Conservation (phyloP, 2,888 invertebrate genomes). For the Pyrgus malvae region DNA sequence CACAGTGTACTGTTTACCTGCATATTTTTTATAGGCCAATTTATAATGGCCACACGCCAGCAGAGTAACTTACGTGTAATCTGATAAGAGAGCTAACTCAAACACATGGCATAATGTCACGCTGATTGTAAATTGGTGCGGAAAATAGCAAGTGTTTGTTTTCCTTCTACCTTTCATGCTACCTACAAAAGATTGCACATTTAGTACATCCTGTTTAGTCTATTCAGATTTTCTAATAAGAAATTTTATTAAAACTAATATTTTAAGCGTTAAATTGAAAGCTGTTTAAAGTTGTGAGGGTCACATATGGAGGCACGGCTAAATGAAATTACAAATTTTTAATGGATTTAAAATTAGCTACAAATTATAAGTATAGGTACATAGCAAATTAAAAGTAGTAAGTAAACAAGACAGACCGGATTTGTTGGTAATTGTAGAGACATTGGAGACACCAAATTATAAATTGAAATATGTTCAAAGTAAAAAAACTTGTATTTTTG, state of each 20-base stretch:
- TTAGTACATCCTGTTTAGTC: too few species aligned
- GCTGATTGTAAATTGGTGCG: not conserved
- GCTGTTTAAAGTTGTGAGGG: too few species aligned
- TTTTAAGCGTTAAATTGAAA: too few species aligned
- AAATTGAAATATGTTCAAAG: constrained; percentile 2
- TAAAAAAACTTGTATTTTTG: constrained; percentile 7
- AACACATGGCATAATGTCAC: constrained; percentile 6
- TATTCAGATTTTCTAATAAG: too few species aligned
- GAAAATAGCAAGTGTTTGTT: not conserved
- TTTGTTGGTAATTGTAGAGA: constrained; percentile 1
- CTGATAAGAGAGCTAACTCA: constrained; percentile 27
- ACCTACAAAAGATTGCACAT: too few species aligned
- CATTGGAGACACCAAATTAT: not conserved
- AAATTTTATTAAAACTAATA: too few species aligned
- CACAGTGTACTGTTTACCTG: constrained; percentile 49
- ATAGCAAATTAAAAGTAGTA: not conserved
- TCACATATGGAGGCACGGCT: too few species aligned
- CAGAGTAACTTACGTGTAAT: constrained; percentile 24
- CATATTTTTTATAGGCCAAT: constrained; percentile 41
- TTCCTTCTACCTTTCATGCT: too few species aligned
- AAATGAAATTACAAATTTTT: too few species aligned
- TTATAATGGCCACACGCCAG: constrained; percentile 38
- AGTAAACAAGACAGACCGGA: not conserved
- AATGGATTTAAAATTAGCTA: too few species aligned
- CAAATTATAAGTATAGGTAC: too few species aligned